Conservation (phyloP, 2,797 vertebrate species). For the Malurus leucopterus region DNA sequence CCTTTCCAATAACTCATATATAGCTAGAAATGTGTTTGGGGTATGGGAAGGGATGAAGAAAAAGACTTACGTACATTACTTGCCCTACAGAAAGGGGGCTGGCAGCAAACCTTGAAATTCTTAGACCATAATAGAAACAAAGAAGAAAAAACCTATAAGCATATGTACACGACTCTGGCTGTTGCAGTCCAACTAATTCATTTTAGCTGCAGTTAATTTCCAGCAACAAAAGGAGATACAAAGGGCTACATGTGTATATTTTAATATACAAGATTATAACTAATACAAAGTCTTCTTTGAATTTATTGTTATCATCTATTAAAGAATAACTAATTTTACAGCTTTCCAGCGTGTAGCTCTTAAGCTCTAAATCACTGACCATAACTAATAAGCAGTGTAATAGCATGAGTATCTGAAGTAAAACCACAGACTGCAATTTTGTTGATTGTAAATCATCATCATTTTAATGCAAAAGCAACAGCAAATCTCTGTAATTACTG, state of each 20-base stretch:
- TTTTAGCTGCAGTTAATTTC: constrained; percentile 53
- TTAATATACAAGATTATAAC: constrained; percentile 63
- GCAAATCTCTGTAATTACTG: constrained; percentile 77
- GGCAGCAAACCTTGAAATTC: background rate
- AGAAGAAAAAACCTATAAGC: accelerated
- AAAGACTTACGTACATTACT: background rate
- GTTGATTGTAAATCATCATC: constrained; percentile 70
- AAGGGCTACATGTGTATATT: constrained; percentile 47
- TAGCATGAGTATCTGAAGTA: constrained; percentile 60
- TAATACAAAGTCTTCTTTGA: constrained; percentile 60
- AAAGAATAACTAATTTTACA: constrained; percentile 75
- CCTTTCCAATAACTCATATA: background rate
- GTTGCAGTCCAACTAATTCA: background rate
- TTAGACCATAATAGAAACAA: background rate
- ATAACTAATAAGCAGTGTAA: constrained; percentile 71
- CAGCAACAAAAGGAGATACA: constrained; percentile 46
- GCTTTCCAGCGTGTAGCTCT: constrained; percentile 60
- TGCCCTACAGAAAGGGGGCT: background rate
- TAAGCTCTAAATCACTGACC: constrained; percentile 74
- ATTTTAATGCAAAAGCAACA: constrained; percentile 75
- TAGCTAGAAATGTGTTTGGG: background rate
- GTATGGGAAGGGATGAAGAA: background rate
- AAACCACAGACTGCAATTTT: constrained; percentile 63
- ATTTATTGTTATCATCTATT: constrained; percentile 70
- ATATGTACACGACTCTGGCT: background rate